These are phyloP conservation scores for Microtus oregoni DNA, from an alignment of 2,113 vertebrate genomes.

Conservation along the genomic window DNA sequence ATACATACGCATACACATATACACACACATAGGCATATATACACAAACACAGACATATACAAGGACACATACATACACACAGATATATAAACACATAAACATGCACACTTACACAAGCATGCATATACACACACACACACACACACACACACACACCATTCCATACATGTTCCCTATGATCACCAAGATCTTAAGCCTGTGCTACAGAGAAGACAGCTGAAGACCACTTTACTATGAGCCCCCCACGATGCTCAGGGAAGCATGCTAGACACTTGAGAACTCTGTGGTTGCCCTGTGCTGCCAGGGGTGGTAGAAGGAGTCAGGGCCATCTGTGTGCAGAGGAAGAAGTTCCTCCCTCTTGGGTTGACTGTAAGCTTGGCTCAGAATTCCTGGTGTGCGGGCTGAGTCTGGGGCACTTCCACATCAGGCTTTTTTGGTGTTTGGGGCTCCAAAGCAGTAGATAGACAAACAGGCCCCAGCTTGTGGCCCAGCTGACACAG, in stretches of 20 bases:
- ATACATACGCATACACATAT: background rate
- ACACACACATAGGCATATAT: background rate
- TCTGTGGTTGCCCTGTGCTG: background rate
- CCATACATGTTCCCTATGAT: background rate
- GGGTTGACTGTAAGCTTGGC: no score
- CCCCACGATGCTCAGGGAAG: background rate
- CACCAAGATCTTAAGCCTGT: background rate
- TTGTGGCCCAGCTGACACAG: background rate
- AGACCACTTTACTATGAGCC: background rate
- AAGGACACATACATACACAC: no score
- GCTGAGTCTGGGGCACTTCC: background rate
- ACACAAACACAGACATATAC: background rate
- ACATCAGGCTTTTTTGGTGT: background rate
- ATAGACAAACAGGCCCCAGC: background rate
- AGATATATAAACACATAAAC: no score
- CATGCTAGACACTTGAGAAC: no score
- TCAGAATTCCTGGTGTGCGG: accelerated
- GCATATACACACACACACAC: no score
- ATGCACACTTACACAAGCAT: no score
- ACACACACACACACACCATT: background rate
- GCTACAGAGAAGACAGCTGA: background rate
- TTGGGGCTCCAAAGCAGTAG: background rate
- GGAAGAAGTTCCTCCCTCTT: background rate
- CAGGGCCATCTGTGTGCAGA: background rate
- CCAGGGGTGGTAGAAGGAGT: background rate